Percentiles rank a stretch among this genome's conserved stretches.
Evolutionary conservation across 2,113 vertebrate species (phyloP).

Genomic region (Tenebrosternarchus preto): DNA sequence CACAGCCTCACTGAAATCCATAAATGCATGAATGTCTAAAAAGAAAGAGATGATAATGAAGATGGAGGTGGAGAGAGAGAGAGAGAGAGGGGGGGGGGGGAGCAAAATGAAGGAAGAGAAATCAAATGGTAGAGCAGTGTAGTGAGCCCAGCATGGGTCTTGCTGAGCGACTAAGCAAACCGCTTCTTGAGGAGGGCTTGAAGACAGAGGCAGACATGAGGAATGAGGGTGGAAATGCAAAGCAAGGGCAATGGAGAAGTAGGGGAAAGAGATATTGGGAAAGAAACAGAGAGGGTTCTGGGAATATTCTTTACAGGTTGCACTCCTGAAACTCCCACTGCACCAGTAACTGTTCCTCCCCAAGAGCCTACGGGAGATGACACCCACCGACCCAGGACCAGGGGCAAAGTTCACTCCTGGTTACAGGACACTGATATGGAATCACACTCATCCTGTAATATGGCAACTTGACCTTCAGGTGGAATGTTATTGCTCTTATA

Average conservation of each 20-base stretch:
- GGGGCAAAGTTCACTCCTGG: background rate
- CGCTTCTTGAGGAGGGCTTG: conserved; percentile 42
- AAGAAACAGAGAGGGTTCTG: background rate
- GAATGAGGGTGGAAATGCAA: background rate
- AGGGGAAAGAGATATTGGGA: background rate
- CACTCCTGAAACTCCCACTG: conserved; percentile 5
- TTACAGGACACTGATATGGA: background rate
- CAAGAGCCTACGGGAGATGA: too few relatives aligned
- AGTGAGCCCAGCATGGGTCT: conserved; percentile 43
- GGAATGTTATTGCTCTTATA: background rate
- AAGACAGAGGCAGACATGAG: conserved; percentile 6
- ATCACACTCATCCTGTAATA: background rate
- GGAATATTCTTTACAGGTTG: conserved; percentile 23
- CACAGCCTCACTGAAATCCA: conserved; percentile 51
- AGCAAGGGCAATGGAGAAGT: background rate
- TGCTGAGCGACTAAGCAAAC: conserved; percentile 33
- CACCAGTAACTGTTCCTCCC: conserved; percentile 23
- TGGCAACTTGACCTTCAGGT: conserved; percentile 21
- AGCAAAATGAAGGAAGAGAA: conserved; percentile 31
- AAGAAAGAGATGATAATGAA: conserved; percentile 47
- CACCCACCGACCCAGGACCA: background rate
- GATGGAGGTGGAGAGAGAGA: conserved; percentile 30
- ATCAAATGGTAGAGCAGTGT: conserved; percentile 46
- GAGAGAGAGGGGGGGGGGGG: conserved; percentile 22
- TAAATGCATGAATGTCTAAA: conserved; percentile 59